Evolutionary conservation across 2,888 invertebrate species (phyloP).

Genomic region (Alloscopus bannaensis): DNA sequence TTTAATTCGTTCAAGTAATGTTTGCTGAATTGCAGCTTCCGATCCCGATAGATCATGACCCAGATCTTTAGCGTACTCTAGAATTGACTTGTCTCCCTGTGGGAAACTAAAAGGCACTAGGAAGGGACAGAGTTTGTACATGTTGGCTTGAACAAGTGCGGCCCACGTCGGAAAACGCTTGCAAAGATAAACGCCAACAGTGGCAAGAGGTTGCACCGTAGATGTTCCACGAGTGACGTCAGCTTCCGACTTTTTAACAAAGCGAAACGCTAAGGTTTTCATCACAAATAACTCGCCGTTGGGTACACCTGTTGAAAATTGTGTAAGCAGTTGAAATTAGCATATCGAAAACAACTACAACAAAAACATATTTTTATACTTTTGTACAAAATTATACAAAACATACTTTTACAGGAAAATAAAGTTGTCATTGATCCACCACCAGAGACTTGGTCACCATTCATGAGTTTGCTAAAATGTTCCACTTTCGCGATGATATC

Average conservation of each 20-base stretch:
- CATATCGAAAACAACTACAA: slow-evolving; percentile 1
- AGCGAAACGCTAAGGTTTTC: slow-evolving; percentile 69
- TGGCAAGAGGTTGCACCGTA: slow-evolving; percentile 68
- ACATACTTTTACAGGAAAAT: slow-evolving; percentile 62
- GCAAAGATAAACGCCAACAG: slow-evolving; percentile 66
- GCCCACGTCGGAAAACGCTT: slow-evolving; percentile 68
- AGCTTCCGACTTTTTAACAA: slow-evolving; percentile 71
- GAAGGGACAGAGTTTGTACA: slow-evolving; percentile 72
- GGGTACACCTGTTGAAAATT: slow-evolving; percentile 42
- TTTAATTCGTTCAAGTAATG: slow-evolving; percentile 67
- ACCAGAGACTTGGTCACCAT: slow-evolving; percentile 65
- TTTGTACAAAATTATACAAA: neutral
- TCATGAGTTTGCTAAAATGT: slow-evolving; percentile 67
- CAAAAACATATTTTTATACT: neutral
- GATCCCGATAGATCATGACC: slow-evolving; percentile 68
- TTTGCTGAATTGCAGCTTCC: slow-evolving; percentile 68
- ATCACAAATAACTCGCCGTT: slow-evolving; percentile 68
- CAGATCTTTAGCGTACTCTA: slow-evolving; percentile 67
- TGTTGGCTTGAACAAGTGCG: slow-evolving; percentile 65
- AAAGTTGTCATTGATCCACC: slow-evolving; percentile 61
- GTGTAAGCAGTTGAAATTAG: neutral
- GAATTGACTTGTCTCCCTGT: slow-evolving; percentile 56
- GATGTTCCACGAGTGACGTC: slow-evolving; percentile 69
- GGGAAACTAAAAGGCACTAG: slow-evolving; percentile 72
- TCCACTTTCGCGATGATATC: slow-evolving; percentile 61